phyloP scores from a whole-genome alignment of 2,113 vertebrate species.

The Poeciliopsis turrubarensis region DNA sequence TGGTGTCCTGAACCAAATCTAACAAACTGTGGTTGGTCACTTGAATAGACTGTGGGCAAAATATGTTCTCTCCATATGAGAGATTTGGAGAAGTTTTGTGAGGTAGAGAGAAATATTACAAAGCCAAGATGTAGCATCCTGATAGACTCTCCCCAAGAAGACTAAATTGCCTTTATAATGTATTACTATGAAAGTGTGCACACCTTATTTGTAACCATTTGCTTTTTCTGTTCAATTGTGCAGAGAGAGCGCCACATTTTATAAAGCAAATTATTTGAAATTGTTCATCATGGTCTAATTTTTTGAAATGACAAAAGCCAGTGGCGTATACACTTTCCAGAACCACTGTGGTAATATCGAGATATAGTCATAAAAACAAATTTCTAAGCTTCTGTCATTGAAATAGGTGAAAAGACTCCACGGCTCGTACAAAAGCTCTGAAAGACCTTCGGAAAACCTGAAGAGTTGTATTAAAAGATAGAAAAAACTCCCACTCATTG shows the following conservation, averaged over 20 bases:
- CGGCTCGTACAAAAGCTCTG: not conserved
- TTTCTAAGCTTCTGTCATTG: not conserved
- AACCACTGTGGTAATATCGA: not conserved
- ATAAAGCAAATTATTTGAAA: not conserved
- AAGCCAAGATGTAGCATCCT: no score
- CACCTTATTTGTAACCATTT: not conserved
- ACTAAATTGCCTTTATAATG: not conserved
- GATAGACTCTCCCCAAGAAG: not conserved
- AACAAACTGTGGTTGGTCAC: no score
- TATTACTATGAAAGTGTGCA: not conserved
- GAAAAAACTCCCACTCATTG: not conserved
- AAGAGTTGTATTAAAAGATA: not conserved
- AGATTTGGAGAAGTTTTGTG: no score
- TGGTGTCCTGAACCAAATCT: no score
- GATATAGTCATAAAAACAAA: not conserved
- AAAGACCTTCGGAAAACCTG: not conserved
- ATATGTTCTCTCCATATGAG: no score
- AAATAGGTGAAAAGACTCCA: not conserved
- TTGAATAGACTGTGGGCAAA: no score
- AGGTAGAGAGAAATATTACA: no score
- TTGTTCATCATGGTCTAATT: not conserved
- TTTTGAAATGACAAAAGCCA: not conserved
- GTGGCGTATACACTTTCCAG: not conserved
- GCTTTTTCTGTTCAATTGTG: not conserved
- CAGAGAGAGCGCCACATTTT: not conserved